phyloP scores from a whole-genome alignment of 2,113 vertebrate species.

The Gadus chalcogrammus region DNA sequence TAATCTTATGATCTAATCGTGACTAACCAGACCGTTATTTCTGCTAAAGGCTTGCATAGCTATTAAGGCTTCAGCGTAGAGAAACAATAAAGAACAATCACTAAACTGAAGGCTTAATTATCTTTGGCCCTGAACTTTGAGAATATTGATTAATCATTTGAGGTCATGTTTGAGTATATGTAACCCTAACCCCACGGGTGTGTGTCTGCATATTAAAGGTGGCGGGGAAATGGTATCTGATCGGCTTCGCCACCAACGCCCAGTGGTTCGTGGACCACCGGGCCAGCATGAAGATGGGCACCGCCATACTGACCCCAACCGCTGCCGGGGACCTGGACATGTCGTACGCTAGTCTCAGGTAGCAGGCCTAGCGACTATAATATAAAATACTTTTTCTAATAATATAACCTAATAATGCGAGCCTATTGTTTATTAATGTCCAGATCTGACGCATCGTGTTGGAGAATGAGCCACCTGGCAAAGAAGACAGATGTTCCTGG shows the following conservation, averaged over 20 bases:
- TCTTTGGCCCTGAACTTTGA: not conserved
- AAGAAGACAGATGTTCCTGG: conserved; percentile 64
- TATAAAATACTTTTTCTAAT: no score
- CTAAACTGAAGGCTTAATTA: not conserved
- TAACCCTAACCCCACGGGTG: not conserved
- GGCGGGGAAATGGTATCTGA: conserved; percentile 80
- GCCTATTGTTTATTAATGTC: not conserved
- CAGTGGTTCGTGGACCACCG: conserved; percentile 73
- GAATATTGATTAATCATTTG: not conserved
- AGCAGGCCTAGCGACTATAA: conserved; percentile 4
- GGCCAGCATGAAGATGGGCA: conserved; percentile 77
- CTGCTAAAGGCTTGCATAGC: no score
- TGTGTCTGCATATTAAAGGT: conserved; percentile 59
- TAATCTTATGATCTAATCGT: no score
- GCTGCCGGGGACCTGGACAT: conserved; percentile 75
- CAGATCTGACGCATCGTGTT: conserved; percentile 72
- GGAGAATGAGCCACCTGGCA: conserved; percentile 71
- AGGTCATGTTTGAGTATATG: not conserved
- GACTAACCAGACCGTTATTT: no score
- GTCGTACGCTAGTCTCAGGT: conserved; percentile 59
- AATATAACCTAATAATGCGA: no score
- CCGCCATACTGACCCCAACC: conserved; percentile 57
- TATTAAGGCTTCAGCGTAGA: no score
- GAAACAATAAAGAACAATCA: no score
- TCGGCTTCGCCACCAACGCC: conserved; percentile 79